phyloP scores from a whole-genome alignment of 2,888 invertebrate genomes.

The Latrodectus elegans region DNA sequence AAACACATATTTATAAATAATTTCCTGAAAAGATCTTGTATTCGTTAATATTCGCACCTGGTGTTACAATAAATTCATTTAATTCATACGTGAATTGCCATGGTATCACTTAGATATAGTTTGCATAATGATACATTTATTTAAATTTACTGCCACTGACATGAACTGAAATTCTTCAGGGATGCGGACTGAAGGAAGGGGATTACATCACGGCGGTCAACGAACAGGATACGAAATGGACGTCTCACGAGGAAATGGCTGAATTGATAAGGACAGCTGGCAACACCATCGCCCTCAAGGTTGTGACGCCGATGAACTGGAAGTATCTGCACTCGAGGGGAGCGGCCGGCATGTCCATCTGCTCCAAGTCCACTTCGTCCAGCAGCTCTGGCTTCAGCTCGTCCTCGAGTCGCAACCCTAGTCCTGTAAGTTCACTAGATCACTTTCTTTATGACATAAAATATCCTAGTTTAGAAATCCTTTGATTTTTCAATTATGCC shows the following conservation, averaged over 20 bases:
- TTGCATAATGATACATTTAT: too few relatives aligned
- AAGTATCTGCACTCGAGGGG: slow-evolving; percentile 71
- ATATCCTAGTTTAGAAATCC: too few relatives aligned
- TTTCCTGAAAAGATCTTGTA: too few relatives aligned
- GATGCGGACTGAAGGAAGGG: slow-evolving; percentile 88
- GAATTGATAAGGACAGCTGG: slow-evolving; percentile 86
- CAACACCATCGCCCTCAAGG: slow-evolving; percentile 85
- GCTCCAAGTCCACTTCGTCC: slow-evolving; percentile 61
- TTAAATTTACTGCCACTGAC: too few relatives aligned
- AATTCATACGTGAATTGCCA: too few relatives aligned
- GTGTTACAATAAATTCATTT: too few relatives aligned
- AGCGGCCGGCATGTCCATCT: slow-evolving; percentile 60
- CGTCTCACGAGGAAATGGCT: slow-evolving; percentile 93
- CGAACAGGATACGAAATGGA: slow-evolving; percentile 93
- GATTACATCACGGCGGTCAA: slow-evolving; percentile 93
- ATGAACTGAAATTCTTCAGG: slow-evolving; percentile 7
- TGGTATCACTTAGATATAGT: too few relatives aligned
- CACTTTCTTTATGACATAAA: too few relatives aligned
- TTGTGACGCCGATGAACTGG: slow-evolving; percentile 83
- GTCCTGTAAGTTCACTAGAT: slow-evolving; percentile 39
- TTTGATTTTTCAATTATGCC: too few relatives aligned
- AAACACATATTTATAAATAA: too few relatives aligned
- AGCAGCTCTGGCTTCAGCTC: slow-evolving; percentile 70
- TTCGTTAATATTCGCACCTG: too few relatives aligned
- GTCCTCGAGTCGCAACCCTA: slow-evolving; percentile 64